These are phyloP conservation scores for Yponomeuta malinellus DNA, from an alignment of 2,888 invertebrate genomes.

Conservation along the genomic window DNA sequence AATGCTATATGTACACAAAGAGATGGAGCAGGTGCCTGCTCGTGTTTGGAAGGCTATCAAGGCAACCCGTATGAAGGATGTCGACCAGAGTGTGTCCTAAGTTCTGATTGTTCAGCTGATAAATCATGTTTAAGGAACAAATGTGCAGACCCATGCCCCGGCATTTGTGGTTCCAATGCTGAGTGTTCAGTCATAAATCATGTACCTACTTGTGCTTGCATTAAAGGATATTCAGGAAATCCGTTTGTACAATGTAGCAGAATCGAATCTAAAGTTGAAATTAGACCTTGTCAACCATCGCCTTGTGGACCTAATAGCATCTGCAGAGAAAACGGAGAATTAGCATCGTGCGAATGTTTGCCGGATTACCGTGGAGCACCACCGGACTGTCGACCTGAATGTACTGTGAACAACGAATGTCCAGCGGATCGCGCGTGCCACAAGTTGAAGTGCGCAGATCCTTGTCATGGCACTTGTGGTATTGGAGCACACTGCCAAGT, in stretches of 20 bases:
- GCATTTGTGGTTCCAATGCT: slow-evolving; percentile 88
- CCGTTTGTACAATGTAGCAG: slow-evolving; percentile 71
- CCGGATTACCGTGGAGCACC: slow-evolving; percentile 81
- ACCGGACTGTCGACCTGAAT: slow-evolving; percentile 84
- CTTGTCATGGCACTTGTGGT: slow-evolving; percentile 85
- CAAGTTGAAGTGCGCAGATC: slow-evolving; percentile 85
- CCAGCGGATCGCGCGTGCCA: slow-evolving; percentile 84
- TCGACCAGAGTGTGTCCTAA: slow-evolving; percentile 90
- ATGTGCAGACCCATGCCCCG: slow-evolving; percentile 90
- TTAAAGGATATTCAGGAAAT: slow-evolving; percentile 83
- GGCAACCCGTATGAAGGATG: slow-evolving; percentile 92
- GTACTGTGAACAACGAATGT: slow-evolving; percentile 86
- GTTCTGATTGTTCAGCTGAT: slow-evolving; percentile 88
- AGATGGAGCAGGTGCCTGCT: slow-evolving; percentile 87
- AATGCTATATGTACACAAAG: slow-evolving; percentile 87
- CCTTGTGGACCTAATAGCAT: slow-evolving; percentile 87
- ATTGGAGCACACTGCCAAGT: slow-evolving; percentile 84
- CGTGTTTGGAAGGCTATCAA: slow-evolving; percentile 86
- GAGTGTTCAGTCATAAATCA: slow-evolving; percentile 91
- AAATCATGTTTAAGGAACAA: slow-evolving; percentile 89
- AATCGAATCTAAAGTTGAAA: slow-evolving; percentile 40
- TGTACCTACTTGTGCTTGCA: slow-evolving; percentile 89
- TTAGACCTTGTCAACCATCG: slow-evolving; percentile 82
- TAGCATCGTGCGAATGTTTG: slow-evolving; percentile 84
- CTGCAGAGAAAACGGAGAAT: slow-evolving; percentile 82